These are phyloP conservation scores for Drosophila arizonae DNA, from an alignment of 1,140 invertebrate species.

Conservation along the genomic window DNA sequence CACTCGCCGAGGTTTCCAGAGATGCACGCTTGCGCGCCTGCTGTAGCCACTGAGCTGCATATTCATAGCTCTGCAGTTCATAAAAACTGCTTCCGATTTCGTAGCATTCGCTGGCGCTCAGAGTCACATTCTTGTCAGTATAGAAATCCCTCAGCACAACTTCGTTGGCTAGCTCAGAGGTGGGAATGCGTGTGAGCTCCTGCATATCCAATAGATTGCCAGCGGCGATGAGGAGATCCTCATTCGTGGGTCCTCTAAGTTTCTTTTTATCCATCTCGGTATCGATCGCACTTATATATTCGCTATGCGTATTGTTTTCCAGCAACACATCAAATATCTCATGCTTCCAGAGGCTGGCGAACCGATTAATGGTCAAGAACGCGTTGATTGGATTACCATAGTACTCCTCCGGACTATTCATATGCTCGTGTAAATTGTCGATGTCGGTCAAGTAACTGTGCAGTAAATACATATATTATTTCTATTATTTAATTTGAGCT, in stretches of 20 bases:
- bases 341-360: slow-evolving; percentile 94
- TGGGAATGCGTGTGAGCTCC: slow-evolving; percentile 95
- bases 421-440: slow-evolving; percentile 26
- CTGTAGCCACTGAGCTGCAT: slow-evolving; percentile 96
- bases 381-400: slow-evolving; percentile 69
- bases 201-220: slow-evolving; percentile 96
- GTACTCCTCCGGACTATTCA: slow-evolving; percentile 21
- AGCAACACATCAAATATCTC: slow-evolving; percentile 85
- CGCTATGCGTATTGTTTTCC: neutral
- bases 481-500: too few relatives aligned
- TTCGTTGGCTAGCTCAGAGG: slow-evolving; percentile 92
- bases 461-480: neutral
- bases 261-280: slow-evolving; percentile 85
- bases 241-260: slow-evolving; percentile 86
- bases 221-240: slow-evolving; percentile 95
- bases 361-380: slow-evolving; percentile 90
- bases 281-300: slow-evolving; percentile 84
- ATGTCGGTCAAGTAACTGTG: slow-evolving; percentile 27
- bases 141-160: slow-evolving; percentile 88
- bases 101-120: slow-evolving; percentile 95
- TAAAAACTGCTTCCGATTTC: slow-evolving; percentile 95
- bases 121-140: slow-evolving; percentile 83
- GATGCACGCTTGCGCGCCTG: slow-evolving; percentile 86
- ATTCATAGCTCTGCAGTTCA: slow-evolving; percentile 93
- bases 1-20: slow-evolving; percentile 4